Evolutionary conservation across 2,888 invertebrate species (phyloP).

Genomic region (Netelia melanura): DNA sequence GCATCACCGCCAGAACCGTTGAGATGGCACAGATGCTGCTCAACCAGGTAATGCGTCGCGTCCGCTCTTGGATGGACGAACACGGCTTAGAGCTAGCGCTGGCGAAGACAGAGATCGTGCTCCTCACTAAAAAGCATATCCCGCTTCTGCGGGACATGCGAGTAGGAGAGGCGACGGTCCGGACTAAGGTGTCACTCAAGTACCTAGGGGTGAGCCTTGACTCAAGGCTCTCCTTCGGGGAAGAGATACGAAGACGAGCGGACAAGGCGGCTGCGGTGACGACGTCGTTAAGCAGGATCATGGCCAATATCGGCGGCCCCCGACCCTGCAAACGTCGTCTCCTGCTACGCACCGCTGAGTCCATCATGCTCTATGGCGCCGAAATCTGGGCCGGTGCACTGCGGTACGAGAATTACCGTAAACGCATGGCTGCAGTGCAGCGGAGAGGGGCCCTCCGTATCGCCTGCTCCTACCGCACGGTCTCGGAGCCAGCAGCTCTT

Average conservation of each 20-base stretch:
- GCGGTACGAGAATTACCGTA: neutral
- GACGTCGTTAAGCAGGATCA: neutral
- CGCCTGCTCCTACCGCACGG: no score
- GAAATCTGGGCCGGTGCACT: neutral
- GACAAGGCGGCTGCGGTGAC: neutral
- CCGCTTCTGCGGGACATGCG: neutral
- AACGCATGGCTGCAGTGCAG: no score
- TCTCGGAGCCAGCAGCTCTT: no score
- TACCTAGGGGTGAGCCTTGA: no score
- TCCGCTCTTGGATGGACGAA: neutral
- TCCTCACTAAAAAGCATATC: neutral
- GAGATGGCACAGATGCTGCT: neutral
- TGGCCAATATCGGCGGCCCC: neutral
- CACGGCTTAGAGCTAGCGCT: neutral
- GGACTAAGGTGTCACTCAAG: no score
- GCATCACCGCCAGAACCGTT: neutral
- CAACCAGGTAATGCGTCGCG: neutral
- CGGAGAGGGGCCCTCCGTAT: no score
- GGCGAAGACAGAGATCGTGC: slow-evolving; percentile 5
- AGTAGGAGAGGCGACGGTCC: no score
- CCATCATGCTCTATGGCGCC: neutral
- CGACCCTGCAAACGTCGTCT: neutral
- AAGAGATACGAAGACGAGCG: no score
- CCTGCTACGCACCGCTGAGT: no score
- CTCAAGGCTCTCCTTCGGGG: no score